Conservation (phyloP, 2,888 invertebrate species). For the Tigriopus californicus region DNA sequence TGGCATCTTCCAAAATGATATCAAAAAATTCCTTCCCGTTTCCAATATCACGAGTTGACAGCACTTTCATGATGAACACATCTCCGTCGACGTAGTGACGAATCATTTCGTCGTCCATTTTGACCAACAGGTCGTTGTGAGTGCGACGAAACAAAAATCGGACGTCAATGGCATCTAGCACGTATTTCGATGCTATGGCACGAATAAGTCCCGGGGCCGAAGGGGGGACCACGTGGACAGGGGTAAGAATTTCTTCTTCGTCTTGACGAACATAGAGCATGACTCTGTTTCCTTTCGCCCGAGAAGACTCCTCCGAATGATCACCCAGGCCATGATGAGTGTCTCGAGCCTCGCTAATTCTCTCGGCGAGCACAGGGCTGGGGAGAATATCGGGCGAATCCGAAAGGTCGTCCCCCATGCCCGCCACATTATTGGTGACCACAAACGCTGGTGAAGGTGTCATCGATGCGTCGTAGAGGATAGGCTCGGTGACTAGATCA, state of each 20-base stretch:
- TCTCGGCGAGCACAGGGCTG: background rate
- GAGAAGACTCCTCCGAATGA: too few relatives aligned
- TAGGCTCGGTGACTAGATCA: background rate
- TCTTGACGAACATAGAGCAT: conserved; percentile 7
- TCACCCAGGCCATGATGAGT: background rate
- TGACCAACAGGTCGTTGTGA: conserved; percentile 2
- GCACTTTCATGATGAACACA: conserved; percentile 14
- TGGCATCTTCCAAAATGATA: background rate
- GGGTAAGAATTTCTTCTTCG: conserved; percentile 1
- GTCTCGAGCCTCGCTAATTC: background rate
- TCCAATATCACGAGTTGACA: background rate
- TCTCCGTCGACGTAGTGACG: conserved; percentile 4
- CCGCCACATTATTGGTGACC: background rate
- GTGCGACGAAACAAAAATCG: conserved; percentile 3
- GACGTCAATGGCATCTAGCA: background rate
- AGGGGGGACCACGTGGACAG: background rate
- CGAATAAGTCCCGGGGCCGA: background rate
- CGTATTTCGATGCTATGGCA: conserved; percentile 10
- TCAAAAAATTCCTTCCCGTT: background rate
- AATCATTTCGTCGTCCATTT: conserved; percentile 12
- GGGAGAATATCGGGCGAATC: background rate
- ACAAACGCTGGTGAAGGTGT: background rate
- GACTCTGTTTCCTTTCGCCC: background rate
- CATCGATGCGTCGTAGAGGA: background rate
- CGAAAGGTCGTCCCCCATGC: background rate